Percentiles rank a stretch among this genome's conserved stretches.
Evolutionary conservation across 2,888 invertebrate genomes (phyloP).

Genomic region (Ochropleura plecta): DNA sequence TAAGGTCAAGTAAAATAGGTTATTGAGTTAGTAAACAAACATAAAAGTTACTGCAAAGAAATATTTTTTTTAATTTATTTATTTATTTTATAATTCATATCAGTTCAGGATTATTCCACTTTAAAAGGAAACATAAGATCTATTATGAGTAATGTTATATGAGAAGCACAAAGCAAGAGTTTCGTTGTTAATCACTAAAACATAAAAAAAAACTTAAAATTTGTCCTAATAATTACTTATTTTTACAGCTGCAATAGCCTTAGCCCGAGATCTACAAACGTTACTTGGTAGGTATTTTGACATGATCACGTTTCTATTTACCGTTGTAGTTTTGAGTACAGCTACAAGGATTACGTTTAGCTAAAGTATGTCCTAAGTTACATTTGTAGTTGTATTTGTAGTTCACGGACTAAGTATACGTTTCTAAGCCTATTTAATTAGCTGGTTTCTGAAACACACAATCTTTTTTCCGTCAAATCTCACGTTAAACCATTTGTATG

Average conservation of each 20-base stretch:
- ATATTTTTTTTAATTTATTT: no score
- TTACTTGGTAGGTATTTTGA: not conserved
- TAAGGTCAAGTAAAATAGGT: not conserved
- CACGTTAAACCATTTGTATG: not conserved
- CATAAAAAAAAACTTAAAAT: not conserved
- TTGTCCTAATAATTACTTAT: not conserved
- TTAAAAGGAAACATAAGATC: not conserved
- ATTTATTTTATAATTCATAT: no score
- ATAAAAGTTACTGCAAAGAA: slow-evolving; percentile 11
- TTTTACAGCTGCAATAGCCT: not conserved
- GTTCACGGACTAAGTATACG: not conserved
- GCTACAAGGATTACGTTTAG: not conserved
- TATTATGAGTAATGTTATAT: slow-evolving; percentile 60
- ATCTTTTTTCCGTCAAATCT: not conserved
- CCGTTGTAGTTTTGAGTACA: not conserved
- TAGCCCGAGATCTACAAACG: not conserved
- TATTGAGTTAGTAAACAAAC: slow-evolving; percentile 32
- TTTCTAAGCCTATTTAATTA: not conserved
- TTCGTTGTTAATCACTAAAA: slow-evolving; percentile 20
- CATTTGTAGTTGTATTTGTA: not conserved
- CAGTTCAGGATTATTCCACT: not conserved
- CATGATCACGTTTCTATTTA: not conserved
- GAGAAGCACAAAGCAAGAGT: slow-evolving; percentile 67
- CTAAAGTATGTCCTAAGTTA: not conserved
- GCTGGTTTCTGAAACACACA: not conserved